Base-by-base conservation (phyloP, 2,113 vertebrate genomes). In the Varanus komodoensis region DNA sequence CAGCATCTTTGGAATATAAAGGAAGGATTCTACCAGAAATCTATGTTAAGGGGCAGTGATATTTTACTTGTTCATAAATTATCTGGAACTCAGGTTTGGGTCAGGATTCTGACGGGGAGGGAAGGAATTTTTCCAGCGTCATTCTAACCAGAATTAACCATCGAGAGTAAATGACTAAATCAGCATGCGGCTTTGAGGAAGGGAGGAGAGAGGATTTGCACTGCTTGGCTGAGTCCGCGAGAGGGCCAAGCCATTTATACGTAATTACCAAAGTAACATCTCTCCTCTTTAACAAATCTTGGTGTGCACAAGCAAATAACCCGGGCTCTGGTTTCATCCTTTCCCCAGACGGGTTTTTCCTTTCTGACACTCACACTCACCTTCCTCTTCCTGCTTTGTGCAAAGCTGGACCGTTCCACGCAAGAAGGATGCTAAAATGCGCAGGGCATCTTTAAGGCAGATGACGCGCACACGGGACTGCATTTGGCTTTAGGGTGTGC, bases 401-500 rank as follows among this genome's bases (percentile, higher is more conserved):
- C 14, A 25, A 23, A 69, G 29, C 12, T 15, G 34, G 21, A 84
- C 27, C 64, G 7, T 61, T 4, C 7, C n/a, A 83, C 8, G 21
- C 82, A 48, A 12, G 44, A 69, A 69, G 79, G 50, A 69, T n/a
- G 68, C 12, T 52, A 29, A 84, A 29, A 9, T 38, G 38, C 6
- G n/a, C 44, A 71, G 44, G 34, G 9, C 23, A 44, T 8, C 34
- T 69, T 83, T 21, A 84, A n/a, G 75, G n/a, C 21, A 38, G 64
- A 61, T 61, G n/a, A 5, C 25, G 6, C 34, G 0, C 57, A 8
- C 94, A 81, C 29, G 7, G 38, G 87, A 89, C 34, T 81, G n/a
- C 50, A 19, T 91, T 34, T 8, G 68, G 14, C 3, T 57, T 78
- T 85, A 4, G 93, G 34, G 79, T 82, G 77, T 93, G 91, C 92